Conservation (phyloP, 2,113 vertebrate genomes). For the Eonycteris spelaea region DNA sequence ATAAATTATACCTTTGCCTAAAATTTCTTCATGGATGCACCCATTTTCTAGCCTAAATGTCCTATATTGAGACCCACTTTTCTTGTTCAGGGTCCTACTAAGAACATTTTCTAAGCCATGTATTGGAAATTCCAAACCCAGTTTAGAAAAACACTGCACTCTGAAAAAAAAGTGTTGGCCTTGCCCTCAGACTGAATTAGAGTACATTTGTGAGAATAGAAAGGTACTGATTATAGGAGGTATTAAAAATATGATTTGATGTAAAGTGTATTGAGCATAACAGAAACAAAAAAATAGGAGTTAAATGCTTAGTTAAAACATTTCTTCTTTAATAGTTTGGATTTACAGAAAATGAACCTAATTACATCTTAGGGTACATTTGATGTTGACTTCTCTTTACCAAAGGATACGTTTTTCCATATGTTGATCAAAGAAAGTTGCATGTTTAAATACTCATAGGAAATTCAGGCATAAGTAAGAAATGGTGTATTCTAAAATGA, state of each 20-base stretch:
- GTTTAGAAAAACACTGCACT: neutral
- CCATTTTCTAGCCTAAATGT: neutral
- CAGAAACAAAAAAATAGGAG: neutral
- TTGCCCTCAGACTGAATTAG: neutral
- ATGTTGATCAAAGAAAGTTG: neutral
- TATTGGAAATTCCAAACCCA: neutral
- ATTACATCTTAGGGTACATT: neutral
- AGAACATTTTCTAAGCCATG: neutral
- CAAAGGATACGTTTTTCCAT: neutral
- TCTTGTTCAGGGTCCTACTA: neutral
- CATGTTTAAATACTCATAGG: neutral
- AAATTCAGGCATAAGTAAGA: neutral
- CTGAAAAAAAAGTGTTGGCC: neutral
- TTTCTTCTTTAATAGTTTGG: neutral
- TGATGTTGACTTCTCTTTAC: neutral
- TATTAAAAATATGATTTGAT: neutral
- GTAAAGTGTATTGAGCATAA: neutral
- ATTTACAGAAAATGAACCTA: neutral
- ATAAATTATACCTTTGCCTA: neutral
- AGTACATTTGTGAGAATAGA: neutral
- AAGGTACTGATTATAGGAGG: neutral
- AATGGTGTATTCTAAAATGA: neutral
- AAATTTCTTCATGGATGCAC: neutral
- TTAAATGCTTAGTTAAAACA: neutral
- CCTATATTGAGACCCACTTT: neutral